Conservation (phyloP, 2,113 vertebrate genomes). For the Oryzias curvinotus region DNA sequence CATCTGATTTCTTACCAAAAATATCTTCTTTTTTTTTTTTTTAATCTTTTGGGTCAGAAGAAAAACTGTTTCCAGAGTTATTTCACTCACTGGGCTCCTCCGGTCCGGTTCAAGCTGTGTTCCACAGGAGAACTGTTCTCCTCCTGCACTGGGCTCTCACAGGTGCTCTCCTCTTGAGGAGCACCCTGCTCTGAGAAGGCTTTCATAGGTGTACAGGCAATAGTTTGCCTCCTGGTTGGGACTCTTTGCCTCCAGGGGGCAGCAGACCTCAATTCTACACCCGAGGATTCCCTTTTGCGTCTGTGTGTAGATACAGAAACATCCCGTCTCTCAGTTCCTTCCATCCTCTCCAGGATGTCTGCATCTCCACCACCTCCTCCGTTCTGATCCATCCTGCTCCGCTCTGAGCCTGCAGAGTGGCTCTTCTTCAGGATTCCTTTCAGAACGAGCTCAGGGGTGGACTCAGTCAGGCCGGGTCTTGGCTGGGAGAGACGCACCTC, state of each 20-base stretch:
- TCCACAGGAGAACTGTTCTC: slow-evolving; percentile 11
- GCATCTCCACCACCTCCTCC: slow-evolving; percentile 22
- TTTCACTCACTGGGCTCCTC: slow-evolving; percentile 39
- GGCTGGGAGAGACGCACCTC: slow-evolving; percentile 64
- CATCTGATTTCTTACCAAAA: not conserved
- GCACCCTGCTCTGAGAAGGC: slow-evolving; percentile 17
- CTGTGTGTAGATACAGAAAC: not conserved
- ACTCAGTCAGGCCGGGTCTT: slow-evolving; percentile 2
- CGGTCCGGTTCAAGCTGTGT: not conserved
- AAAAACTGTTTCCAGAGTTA: not conserved
- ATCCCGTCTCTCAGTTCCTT: slow-evolving; percentile 15
- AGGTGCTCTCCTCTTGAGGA: slow-evolving; percentile 22
- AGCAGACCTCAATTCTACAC: slow-evolving; percentile 10
- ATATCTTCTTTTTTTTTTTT: not conserved
- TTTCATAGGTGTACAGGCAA: slow-evolving; percentile 36
- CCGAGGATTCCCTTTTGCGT: slow-evolving; percentile 9
- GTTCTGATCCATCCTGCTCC: slow-evolving; percentile 46
- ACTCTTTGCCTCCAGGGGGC: slow-evolving; percentile 78
- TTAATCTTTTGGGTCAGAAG: too few species aligned
- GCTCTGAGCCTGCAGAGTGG: slow-evolving; percentile 27
- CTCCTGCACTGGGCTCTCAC: slow-evolving; percentile 9
- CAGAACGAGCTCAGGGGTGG: slow-evolving; percentile 50
- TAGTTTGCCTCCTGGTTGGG: slow-evolving; percentile 60
- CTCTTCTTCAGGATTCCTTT: slow-evolving; percentile 79
- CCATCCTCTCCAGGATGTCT: not conserved